Evolutionary conservation across 2,888 invertebrate species (phyloP).

Genomic region (Drosophila mayaguana): DNA sequence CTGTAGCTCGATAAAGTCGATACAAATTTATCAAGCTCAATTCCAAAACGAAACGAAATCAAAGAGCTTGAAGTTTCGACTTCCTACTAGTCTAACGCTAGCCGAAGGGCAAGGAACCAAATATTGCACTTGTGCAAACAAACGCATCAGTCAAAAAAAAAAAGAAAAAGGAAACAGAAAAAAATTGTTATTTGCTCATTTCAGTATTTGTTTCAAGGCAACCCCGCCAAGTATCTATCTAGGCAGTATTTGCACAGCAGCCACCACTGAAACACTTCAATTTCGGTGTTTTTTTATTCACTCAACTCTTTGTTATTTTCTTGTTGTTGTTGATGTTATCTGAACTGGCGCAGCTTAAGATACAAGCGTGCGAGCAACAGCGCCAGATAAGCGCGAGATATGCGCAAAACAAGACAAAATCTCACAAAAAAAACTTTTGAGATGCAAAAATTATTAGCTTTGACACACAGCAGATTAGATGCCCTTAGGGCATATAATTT

Average conservation of each 20-base stretch:
- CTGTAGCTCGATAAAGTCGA: conserved; percentile 38
- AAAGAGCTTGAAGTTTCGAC: conserved; percentile 1
- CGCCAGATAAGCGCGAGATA: conserved; percentile 62
- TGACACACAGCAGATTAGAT: not conserved
- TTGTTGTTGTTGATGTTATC: conserved; percentile 45
- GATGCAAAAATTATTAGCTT: not conserved
- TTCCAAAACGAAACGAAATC: not conserved
- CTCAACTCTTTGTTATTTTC: not conserved
- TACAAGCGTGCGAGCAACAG: conserved; percentile 52
- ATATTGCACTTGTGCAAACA: conserved; percentile 45
- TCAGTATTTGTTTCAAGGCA: conserved; percentile 42
- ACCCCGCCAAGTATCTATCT: not conserved
- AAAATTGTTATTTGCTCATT: not conserved
- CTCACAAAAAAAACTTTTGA: conserved; percentile 3
- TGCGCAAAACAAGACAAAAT: conserved; percentile 40
- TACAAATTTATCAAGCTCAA: conserved; percentile 18
- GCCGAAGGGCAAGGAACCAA: conserved; percentile 32
- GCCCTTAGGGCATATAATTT: too few relatives aligned
- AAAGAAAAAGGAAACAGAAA: not conserved
- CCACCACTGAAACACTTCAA: conserved; percentile 29
- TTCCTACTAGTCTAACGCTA: conserved; percentile 1
- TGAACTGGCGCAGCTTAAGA: conserved; percentile 51
- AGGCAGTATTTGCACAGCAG: conserved; percentile 52
- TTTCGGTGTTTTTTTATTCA: conserved; percentile 14
- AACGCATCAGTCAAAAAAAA: conserved; percentile 27